Percentiles rank a stretch among this genome's conserved stretches.
Evolutionary conservation across 2,113 vertebrate species (phyloP).

Genomic region (Clarias gariepinus): DNA sequence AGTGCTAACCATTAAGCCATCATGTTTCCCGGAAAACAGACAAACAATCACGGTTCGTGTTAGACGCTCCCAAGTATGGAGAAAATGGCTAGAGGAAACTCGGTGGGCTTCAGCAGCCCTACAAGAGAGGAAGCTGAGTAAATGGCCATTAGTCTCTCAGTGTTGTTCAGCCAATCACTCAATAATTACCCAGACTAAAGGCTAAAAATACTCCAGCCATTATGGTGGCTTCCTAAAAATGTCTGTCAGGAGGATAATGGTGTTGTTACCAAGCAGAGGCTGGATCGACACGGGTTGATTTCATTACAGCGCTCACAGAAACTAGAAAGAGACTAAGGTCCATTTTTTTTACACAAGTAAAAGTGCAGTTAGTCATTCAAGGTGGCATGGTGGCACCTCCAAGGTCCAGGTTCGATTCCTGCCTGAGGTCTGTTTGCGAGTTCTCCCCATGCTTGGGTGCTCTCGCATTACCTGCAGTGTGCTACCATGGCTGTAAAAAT

Average conservation of each 20-base stretch:
- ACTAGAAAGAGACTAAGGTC: background rate
- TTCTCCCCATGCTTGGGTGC: no score
- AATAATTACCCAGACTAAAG: conserved; percentile 7
- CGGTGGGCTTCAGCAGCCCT: background rate
- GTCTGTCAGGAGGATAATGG: background rate
- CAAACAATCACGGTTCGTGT: background rate
- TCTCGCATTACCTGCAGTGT: no score
- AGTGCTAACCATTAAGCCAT: no score
- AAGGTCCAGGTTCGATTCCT: no score
- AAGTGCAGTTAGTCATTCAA: no score
- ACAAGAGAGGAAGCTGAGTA: conserved; percentile 24
- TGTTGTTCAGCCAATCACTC: background rate
- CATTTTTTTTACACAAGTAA: background rate
- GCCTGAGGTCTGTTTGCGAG: no score
- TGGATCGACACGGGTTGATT: background rate
- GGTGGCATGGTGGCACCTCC: no score
- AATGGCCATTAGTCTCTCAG: background rate
- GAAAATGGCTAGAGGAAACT: background rate
- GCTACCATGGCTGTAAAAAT: no score
- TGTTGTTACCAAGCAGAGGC: background rate
- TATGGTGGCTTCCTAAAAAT: background rate
- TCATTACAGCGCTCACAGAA: no score
- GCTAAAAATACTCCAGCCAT: background rate
- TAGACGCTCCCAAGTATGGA: conserved; percentile 9
- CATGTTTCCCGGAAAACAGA: background rate